Percentiles rank a stretch among this genome's conserved stretches.
Evolutionary conservation across 2,797 vertebrate species (phyloP).

Genomic region (Champsocephalus gunnari): DNA sequence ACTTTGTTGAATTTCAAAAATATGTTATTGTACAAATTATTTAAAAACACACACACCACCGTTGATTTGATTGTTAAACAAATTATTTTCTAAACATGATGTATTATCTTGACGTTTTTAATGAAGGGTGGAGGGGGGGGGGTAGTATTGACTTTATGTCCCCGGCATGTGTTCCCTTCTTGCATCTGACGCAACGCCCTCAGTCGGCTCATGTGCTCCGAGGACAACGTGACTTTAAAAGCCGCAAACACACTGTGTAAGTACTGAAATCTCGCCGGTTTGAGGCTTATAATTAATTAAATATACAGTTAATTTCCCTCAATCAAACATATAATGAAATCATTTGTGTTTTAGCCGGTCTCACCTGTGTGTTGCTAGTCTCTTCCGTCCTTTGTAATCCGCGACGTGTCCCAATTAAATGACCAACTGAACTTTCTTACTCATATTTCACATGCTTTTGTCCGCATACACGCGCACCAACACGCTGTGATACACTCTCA

Average conservation of each 20-base stretch:
- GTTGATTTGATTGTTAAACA: too few relatives aligned
- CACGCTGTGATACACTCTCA: neutral
- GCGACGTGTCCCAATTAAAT: neutral
- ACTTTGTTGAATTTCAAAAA: too few relatives aligned
- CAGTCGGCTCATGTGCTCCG: neutral
- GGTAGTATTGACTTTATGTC: accelerated
- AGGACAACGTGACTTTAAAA: neutral
- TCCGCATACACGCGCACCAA: neutral
- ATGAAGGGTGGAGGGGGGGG: neutral
- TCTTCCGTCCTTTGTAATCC: constrained; percentile 10
- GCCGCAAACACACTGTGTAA: constrained; percentile 10
- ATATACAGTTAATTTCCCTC: accelerated
- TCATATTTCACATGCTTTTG: constrained; percentile 2
- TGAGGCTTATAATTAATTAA: neutral
- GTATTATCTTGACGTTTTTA: too few relatives aligned
- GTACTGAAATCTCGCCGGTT: neutral
- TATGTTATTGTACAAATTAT: too few relatives aligned
- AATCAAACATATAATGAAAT: too few relatives aligned
- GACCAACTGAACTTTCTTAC: neutral
- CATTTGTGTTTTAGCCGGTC: neutral
- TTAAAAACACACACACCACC: too few relatives aligned
- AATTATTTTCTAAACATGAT: neutral
- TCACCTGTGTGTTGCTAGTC: constrained; percentile 50
- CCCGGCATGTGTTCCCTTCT: neutral
- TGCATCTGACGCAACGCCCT: constrained; percentile 39